Evolutionary conservation across 2,113 vertebrate genomes (phyloP), one percentile per base, ranked within the genome.

Genomic region (Acanthisitta chloris): DNA sequence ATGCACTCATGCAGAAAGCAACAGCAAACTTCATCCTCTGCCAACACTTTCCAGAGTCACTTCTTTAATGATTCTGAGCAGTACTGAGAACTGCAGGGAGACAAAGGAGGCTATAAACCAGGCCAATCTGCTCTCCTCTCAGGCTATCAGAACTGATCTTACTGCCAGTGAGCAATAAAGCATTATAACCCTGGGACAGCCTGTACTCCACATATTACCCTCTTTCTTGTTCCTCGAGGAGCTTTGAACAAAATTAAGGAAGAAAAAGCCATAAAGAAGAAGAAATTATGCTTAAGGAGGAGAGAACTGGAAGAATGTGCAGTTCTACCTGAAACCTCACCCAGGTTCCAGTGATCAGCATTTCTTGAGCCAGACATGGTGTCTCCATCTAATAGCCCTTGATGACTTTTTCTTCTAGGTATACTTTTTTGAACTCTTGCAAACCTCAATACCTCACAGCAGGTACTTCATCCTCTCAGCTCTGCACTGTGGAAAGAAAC

Each of bases 371-470:
- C 64, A 96, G 96, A 95, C 92, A 66, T 55, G 14, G 10, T 59
- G 94, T 92, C 95, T 96, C 90, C 92, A 66, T 21, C 67, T 95
- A 92, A 95, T 77, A 88, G 55, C 33, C 12, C 62, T 93, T 79
- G 45, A 93, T 76, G 58, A 45, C n/a, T 94, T 95, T 92, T 90
- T 88, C 67, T 92, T 80, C 54, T 85, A 92, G 48, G 45, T 72
- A 51, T 76, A 51, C 58, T 72, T 80, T 95, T 96, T 88, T 93
- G 81, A 94, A 86, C 46, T 65, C 54, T 25, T 88, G 40, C n/a
- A 92, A 86, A 82, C 71, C 26, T 86, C 67, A 58, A 10, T 46
- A 46, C 48, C 18, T 28, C 2, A 8, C 66, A 88, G 20, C 42
- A 81, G 12, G 12, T 15, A 93, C 49, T 90, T 86, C 71, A 70